Percentiles rank a stretch among this genome's conserved stretches.
These are phyloP conservation scores for Aricia artaxerxes DNA, from an alignment of 2,888 invertebrate species.

Conservation along the genomic window DNA sequence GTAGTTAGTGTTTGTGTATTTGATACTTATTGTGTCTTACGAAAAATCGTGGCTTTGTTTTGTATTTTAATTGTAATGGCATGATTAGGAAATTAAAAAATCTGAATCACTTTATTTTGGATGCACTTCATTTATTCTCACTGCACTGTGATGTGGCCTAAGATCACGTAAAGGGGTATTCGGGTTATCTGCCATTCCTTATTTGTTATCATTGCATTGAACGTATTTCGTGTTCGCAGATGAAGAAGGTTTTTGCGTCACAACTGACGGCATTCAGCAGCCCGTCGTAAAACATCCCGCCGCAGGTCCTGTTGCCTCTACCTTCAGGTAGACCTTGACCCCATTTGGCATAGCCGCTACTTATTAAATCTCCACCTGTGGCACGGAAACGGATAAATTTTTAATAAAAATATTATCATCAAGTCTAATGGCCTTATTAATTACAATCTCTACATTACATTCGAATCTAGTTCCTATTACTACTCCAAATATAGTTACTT, in stretches of 20 bases:
- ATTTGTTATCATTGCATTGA: conserved; percentile 42
- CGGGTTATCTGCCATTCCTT: conserved; percentile 32
- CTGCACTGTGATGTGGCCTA: neutral
- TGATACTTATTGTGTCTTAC: too few relatives aligned
- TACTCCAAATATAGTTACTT: neutral
- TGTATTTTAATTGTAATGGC: too few relatives aligned
- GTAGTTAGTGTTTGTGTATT: too few relatives aligned
- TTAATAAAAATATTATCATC: neutral
- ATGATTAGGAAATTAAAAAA: neutral
- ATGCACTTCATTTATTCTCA: neutral
- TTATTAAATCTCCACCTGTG: conserved; percentile 51
- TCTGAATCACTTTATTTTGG: neutral
- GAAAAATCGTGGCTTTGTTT: too few relatives aligned
- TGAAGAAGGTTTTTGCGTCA: conserved; percentile 52
- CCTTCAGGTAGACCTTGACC: conserved; percentile 60
- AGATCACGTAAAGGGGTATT: neutral
- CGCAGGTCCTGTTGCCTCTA: conserved; percentile 54
- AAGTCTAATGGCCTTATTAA: neutral
- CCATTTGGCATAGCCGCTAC: conserved; percentile 59
- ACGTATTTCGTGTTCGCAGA: conserved; percentile 62
- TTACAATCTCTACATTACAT: too few relatives aligned
- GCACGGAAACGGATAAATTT: conserved; percentile 32
- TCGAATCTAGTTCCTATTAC: too few relatives aligned
- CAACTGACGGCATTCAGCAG: conserved; percentile 59
- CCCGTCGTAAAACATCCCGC: conserved; percentile 64